Percentiles rank a stretch among this genome's conserved stretches.
phyloP scores from a whole-genome alignment of 2,797 vertebrate genomes.

The Lates japonicus region DNA sequence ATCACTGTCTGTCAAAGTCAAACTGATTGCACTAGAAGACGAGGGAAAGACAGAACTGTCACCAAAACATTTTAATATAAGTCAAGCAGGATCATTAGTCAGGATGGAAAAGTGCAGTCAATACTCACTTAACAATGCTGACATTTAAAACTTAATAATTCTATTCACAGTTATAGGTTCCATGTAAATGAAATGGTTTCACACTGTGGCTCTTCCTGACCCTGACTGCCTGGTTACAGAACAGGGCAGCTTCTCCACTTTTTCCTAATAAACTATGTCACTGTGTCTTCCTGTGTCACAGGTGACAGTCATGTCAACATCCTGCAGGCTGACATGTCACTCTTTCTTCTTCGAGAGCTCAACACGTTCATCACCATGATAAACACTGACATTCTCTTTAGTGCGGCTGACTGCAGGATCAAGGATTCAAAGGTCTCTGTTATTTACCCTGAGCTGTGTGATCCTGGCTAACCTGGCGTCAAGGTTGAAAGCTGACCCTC shows the following conservation, averaged over 20 bases:
- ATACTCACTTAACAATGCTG: constrained; percentile 32
- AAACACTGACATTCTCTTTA: constrained; percentile 39
- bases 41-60: background rate
- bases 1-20: background rate
- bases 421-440: constrained; percentile 44
- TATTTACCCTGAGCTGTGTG: constrained; percentile 31
- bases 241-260: background rate
- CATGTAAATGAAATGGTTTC: background rate
- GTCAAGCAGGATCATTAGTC: constrained; percentile 13
- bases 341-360: background rate
- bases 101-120: constrained; percentile 10
- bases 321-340: constrained; percentile 30
- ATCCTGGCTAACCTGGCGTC: background rate
- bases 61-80: background rate
- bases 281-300: constrained; percentile 35
- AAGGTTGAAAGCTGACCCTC: constrained; percentile 21
- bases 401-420: constrained; percentile 28
- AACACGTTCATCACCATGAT: constrained; percentile 30
- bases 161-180: constrained; percentile 1
- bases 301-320: constrained; percentile 28
- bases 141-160: constrained; percentile 43
- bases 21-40: background rate
- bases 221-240: background rate
- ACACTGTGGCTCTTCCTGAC: constrained; percentile 18
- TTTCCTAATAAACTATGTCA: background rate